Evolutionary conservation across 2,113 vertebrate species (phyloP), one percentile per base, ranked within the genome.

Genomic region (Cricetomys ansorgei): DNA sequence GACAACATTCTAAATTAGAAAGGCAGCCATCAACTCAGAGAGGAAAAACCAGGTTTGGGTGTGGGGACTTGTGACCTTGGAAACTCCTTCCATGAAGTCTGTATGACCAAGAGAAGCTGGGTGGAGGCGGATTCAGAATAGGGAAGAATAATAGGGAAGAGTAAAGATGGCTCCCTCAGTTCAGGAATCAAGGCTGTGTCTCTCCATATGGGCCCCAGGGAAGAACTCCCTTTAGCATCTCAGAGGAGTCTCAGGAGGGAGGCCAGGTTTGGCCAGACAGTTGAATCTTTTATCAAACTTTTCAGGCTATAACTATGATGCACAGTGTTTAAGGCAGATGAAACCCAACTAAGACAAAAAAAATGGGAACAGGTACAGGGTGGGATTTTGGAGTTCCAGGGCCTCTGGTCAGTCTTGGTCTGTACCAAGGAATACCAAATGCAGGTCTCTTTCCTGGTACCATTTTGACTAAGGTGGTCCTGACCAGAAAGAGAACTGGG

Each of bases 1-100:
- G 85, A 62, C 88, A 87, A 87, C 25, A 91, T 48, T 70, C 53
- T 65, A 64, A 85, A 48, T 70, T 29, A 13, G 70, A 84, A 95
- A 84, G n/a, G 8, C 0, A 88, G 34, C 27, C 27, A 80, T 69
- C 43, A 75, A 80, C 13, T 48, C 77, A 21, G 37, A 31, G 15
- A 37, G 48, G 29, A 64, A 43, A 79, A 45, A 55, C 6, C 9
- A 55, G 53, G 34, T 90, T 79, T 10, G 17, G 7, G 77, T 91
- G 19, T 79, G 57, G 64, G 48, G 27, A 21, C 91, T 27, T 43
- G 25, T 23, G 64, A 2, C 34, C 92, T 65, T 17, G 45, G 91
- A 93, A 92, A 88, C 5, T 21, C 80, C 77, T 89, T 59, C n/a
- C 23, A 55, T 25, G 73, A 6, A 11, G 9, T 40, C 31, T 69